Conservation (phyloP, 1,140 invertebrate species). For the Lanistes nyassanus region DNA sequence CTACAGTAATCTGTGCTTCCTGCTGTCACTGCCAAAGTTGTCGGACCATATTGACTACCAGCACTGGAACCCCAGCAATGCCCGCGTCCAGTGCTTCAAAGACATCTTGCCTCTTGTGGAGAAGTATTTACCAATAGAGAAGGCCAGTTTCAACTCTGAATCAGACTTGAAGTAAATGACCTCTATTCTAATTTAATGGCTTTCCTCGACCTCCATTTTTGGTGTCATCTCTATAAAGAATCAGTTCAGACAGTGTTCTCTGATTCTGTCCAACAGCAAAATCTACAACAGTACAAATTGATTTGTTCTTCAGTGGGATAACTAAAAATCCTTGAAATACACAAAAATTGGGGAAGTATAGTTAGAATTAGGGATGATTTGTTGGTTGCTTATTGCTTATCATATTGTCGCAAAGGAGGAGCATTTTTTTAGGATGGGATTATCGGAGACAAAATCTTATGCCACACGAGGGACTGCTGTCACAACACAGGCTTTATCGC, state of each 20-base stretch:
- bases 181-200: too few relatives aligned
- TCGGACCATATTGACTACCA: conserved; percentile 67
- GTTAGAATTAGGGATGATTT: not conserved
- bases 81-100: conserved; percentile 74
- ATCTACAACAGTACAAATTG: not conserved
- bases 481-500: too few relatives aligned
- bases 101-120: conserved; percentile 86
- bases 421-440: too few relatives aligned
- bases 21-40: conserved; percentile 90
- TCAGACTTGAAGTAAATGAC: too few relatives aligned
- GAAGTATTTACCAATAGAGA: conserved; percentile 79
- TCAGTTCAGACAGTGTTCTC: too few relatives aligned
- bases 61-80: conserved; percentile 78
- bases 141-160: conserved; percentile 7
- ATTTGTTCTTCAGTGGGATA: not conserved
- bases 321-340: not conserved
- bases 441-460: too few relatives aligned
- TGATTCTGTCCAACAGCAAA: too few relatives aligned
- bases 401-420: too few relatives aligned
- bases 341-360: not conserved
- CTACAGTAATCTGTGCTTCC: conserved; percentile 90
- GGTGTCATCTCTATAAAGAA: too few relatives aligned
- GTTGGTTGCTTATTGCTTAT: too few relatives aligned
- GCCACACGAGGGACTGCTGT: too few relatives aligned
- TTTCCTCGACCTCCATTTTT: too few relatives aligned